Evolutionary conservation across 2,113 vertebrate genomes (phyloP), one percentile per base, ranked within the genome.

Genomic region (Octodon degus): DNA sequence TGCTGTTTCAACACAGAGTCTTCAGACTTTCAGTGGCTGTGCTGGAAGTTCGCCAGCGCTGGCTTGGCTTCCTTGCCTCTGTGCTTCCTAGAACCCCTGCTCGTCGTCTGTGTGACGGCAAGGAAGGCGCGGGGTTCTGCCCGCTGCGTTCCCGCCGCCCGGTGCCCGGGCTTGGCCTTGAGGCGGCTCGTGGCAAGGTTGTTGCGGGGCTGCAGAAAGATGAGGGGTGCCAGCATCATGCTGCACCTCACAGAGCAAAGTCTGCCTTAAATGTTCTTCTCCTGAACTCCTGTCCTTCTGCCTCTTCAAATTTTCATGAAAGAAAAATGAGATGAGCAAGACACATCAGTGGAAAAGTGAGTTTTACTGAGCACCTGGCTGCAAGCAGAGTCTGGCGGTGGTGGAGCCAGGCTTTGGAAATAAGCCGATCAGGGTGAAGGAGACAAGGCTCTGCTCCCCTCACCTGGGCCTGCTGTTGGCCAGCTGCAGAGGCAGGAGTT

Each of bases 391-490:
- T 92, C 93, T 72, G 55, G 68, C 40, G 90, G 50, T 76, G 81
- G 95, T 27, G 82, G 96, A 96, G 68, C 43, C 65, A 70, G 95
- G 60, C 27, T 84, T 94, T 40, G 83, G 93, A 97, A 95, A 90
- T 91, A 76, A 84, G 92, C 90, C 9, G 34, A 83, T n/a, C 4
- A 22, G 70, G 86, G 34, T 32, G 85, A 70, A 95, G 43, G 86
- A 92, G 86, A 83, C 80, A n/a, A 79, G 81, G 55, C 87, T 40
- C 16, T 6, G 5, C 50, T 88, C 43, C 60, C 14, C 0, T 72
- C 14, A 0, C 76, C 50, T 89, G 89, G 10, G 34, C 62, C 55
- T 43, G n/a, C 60, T 79, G 0, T 8, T 50, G 30, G 70, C 68
- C 0, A 8, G 3, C 60, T 27, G 3, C 58, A 37, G 63, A 84